Percentiles rank a stretch among this genome's conserved stretches.
These are phyloP conservation scores for Intellagama lesueurii DNA, from an alignment of 2,797 vertebrate genomes.

Conservation along the genomic window DNA sequence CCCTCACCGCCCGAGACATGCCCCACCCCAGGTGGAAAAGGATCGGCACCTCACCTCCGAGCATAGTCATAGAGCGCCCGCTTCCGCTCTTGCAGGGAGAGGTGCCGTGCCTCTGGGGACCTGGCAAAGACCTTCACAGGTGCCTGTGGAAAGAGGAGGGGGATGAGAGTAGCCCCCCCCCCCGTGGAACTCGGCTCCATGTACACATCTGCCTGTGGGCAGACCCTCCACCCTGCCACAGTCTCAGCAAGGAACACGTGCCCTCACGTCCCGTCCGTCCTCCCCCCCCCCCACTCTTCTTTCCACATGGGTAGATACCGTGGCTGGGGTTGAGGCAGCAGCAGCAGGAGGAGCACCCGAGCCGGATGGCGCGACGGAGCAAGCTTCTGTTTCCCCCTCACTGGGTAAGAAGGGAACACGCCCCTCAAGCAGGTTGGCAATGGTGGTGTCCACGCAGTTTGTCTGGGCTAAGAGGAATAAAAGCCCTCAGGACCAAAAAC, in stretches of 20 bases:
- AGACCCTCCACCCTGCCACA: background rate
- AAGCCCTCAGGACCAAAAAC: too few relatives aligned
- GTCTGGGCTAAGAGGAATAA: constrained; percentile 83
- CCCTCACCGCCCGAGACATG: too few relatives aligned
- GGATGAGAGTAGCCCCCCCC: background rate
- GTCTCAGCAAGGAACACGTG: background rate
- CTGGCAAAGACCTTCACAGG: constrained; percentile 88
- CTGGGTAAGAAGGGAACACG: constrained; percentile 81
- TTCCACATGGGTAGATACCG: constrained; percentile 61
- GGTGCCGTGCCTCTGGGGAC: constrained; percentile 89
- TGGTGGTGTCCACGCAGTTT: constrained; percentile 94
- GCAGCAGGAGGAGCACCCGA: constrained; percentile 65
- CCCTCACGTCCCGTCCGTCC: too few relatives aligned
- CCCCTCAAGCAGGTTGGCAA: constrained; percentile 94
- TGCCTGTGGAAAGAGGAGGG: constrained; percentile 75
- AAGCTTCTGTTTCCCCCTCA: constrained; percentile 68
- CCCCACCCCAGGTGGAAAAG: background rate
- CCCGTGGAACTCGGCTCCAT: too few relatives aligned
- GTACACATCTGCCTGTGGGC: background rate
- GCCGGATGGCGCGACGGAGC: constrained; percentile 36
- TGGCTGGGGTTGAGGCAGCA: constrained; percentile 67
- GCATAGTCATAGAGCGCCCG: constrained; percentile 91
- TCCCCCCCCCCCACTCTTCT: constrained; percentile 56
- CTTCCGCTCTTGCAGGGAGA: constrained; percentile 96
- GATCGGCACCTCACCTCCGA: constrained; percentile 82